Conservation (phyloP, 2,888 invertebrate species). For the Cryptus viduatorius region DNA sequence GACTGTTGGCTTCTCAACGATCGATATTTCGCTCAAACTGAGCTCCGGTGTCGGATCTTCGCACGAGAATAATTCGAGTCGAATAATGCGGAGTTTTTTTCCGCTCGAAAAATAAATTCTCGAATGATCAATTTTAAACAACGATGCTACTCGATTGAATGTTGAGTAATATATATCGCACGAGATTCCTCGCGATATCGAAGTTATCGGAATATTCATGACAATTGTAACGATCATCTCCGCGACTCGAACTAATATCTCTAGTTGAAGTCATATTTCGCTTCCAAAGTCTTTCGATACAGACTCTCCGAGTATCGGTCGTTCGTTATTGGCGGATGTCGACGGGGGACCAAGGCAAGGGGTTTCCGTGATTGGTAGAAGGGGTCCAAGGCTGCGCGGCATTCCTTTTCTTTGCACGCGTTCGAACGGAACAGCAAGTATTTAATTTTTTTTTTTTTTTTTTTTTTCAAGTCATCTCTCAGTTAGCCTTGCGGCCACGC, state of each 20-base stretch:
- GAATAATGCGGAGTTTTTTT: not conserved
- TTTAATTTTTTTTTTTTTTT: conserved; percentile 29
- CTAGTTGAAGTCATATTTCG: not conserved
- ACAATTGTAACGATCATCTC: not conserved
- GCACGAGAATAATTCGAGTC: not conserved
- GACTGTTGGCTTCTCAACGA: too few relatives aligned
- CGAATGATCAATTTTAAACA: not conserved
- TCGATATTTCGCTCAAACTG: not conserved
- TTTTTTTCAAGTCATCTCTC: not conserved
- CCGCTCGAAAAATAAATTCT: not conserved
- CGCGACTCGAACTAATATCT: too few relatives aligned
- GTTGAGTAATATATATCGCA: not conserved
- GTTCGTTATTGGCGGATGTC: conserved; percentile 52
- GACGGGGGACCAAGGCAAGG: conserved; percentile 53
- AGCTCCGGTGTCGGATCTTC: not conserved
- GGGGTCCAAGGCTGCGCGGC: conserved; percentile 69
- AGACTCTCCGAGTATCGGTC: not conserved
- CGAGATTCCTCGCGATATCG: not conserved
- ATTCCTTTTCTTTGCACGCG: conserved; percentile 66
- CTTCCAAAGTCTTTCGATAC: not conserved
- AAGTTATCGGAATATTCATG: not conserved
- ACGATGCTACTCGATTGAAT: not conserved
- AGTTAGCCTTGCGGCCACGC: not conserved
- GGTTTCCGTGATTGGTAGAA: conserved; percentile 63
- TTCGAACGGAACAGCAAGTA: conserved; percentile 62